Evolutionary conservation across 2,797 vertebrate genomes (phyloP), one percentile per base, ranked within the genome.

Genomic region (Anniella stebbinsi): DNA sequence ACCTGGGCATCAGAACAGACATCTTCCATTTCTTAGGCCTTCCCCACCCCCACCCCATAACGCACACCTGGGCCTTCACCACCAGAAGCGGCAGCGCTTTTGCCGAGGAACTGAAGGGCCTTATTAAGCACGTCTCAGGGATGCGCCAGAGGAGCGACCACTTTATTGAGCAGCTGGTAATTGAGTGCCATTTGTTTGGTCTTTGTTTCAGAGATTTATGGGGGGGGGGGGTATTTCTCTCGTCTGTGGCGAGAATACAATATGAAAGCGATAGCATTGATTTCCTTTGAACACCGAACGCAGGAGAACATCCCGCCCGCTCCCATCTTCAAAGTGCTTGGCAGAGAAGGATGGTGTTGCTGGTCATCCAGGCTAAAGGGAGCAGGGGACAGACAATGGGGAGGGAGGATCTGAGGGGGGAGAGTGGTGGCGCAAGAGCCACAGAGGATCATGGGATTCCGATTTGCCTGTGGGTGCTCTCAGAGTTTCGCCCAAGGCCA

Each of bases 111-210:
- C 57, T 67, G 85, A 86, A 90, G 1, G 51, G 84, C 77, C 84
- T 84, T 75, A 0, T 87, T 13, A 89, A 87, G 83, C 36, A 36
- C 38, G 1, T 1, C 11, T 10, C 18, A 30, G 45, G 54, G 70
- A 33, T n/a, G n/a, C 51, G 13, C 87, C 4, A 30, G 6, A 28
- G 69, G 92, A 91, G 91, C 0, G 0, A 89, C 36, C 38, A 6
- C 86, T 92, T 88, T 33, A 72, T 48, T 81, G n/a, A 67, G 54
- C 13, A 30, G 87, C 57, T 1, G 70, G 7, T 66, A 89, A 94
- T 85, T 89, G 90, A 91, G 51, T 5, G 69, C 77, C 72, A 21
- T 51, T 77, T 0, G 0, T 2, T 89, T 84, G 87, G 88, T 66
- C 77, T 51, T 36, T 0, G 1, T 1, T 25, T 73, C 2, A 78